Evolutionary conservation across 92 coral and sea anemone species (phyloP), one percentile per base, ranked within the genome.

Genomic region (Porites rus): DNA sequence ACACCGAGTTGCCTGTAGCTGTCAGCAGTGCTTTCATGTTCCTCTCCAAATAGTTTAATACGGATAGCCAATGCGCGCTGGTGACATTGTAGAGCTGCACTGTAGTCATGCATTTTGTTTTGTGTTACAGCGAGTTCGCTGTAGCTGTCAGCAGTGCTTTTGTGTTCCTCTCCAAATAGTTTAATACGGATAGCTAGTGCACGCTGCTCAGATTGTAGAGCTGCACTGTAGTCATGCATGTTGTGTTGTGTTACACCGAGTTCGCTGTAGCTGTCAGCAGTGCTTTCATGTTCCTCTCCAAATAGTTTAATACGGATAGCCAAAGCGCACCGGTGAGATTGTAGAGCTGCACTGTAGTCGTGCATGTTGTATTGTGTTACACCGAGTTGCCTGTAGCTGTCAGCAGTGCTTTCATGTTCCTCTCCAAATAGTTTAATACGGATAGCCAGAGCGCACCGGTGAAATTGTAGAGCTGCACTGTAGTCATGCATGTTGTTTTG

Each of bases 11-110:
- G 28, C 2, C 20, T 9, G 76, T 88, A 88, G n/a, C 8, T 56
- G n/a, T 65, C 38, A 0, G 91, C 91, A 7, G 70, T 62, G 17
- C 62, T 60, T 66, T 64, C 70, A 56, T 80, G 91, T 59, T 68
- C 62, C 31, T 87, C 77, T 25, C 78, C 81, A 38, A 70, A 66
- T 6, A 56, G 61, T 61, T 43, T 18, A 24, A 3, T 25, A 17
- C 56, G n/a, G 9, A n/a, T 51, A 8, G 71, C 72, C 0, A 87
- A 11, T 1, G 91, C 83, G 0, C 56, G 28, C 28, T 25, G 28
- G 28, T 31, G 5, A 31, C 6, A 31, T 31, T 3, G 5, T 31
- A 31, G 43, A 14, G 73, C 67, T 51, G 65, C 65, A 1, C 62
- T 38, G 72, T 43, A 77, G 53, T 77, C 82, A 19, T 10, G 25